Evolutionary conservation across 92 coral and sea anemone genomes (phyloP), one percentile per base, ranked within the genome.

Genomic region (Actinernus sp.): DNA sequence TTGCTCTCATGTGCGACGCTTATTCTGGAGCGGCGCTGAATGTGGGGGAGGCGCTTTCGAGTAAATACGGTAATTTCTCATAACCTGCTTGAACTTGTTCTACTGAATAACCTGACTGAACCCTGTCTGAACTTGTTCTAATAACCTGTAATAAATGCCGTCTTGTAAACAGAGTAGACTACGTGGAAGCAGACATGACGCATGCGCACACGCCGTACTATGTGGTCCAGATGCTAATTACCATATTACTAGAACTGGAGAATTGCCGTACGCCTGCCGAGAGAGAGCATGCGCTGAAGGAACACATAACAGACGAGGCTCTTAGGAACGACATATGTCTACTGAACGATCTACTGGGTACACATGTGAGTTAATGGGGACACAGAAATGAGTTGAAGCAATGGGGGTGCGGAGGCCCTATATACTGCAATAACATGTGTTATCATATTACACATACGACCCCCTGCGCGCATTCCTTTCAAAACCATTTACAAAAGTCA

Each of bases 181-280:
- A 83, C 62, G 97, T 95, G 23, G 99, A 95, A 20, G 99, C 99
- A 10, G 99, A 95, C 26, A 91, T 95, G 99, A 80, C 97, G 63
- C 99, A 91, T 81, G 97, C 97, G 61, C 97, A 95, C 67, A 95
- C 97, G 19, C 99, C 99, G 14, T 95, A 83, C 48, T 66, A 95
- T 66, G 82, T 95, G 23, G 99, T 95, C 2, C 90, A 95, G 83
- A 87, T 73, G 58, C 80, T 95, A 22, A 82, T 95, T 45, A 79
- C 87, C 43, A 91, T 85, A 25, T 55, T 95, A 24, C 78, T 95
- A 53, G 90, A 91, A 60, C 60, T 95, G 65, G 97, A 95, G 27
- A 68, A 79, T 6, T 81, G 93, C 56, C 91, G 84, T 8, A 91
- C 96, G 2, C 79, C 91, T 16, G 75, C 79, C 1, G 99, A 91